Percentiles rank a stretch among this genome's conserved stretches.
These are phyloP conservation scores for Brachypteracias leptosomus DNA, from an alignment of 2,113 vertebrate species.

Conservation along the genomic window DNA sequence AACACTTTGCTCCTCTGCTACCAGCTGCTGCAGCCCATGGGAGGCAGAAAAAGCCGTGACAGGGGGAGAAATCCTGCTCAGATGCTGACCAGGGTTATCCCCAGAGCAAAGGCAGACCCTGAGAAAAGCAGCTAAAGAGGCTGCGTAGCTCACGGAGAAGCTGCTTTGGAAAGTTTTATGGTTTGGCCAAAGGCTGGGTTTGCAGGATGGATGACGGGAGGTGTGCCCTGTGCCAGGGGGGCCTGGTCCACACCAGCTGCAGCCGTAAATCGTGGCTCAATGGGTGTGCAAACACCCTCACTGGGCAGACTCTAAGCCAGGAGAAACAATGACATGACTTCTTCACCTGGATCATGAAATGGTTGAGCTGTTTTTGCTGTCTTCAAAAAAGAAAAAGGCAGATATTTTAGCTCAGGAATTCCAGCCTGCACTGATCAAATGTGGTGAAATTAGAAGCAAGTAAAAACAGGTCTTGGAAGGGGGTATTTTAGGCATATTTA, in stretches of 20 bases:
- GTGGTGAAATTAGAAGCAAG: not conserved
- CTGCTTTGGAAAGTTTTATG: not conserved
- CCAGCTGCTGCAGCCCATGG: not conserved
- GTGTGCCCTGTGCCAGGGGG: not conserved
- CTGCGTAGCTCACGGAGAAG: not conserved
- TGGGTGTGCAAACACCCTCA: not conserved
- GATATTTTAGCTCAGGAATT: not conserved
- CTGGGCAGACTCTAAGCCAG: fast-evolving
- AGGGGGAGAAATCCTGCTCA: not conserved
- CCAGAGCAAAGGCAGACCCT: not conserved
- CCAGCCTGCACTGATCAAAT: not conserved
- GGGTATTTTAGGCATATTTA: not conserved
- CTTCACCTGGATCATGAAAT: not conserved
- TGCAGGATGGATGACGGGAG: not conserved
- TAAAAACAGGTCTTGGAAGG: not conserved
- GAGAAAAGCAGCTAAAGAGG: not conserved
- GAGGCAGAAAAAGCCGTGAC: not conserved
- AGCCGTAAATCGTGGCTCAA: not conserved
- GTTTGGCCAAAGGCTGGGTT: not conserved
- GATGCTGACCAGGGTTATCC: fast-evolving
- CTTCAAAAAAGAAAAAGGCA: not conserved
- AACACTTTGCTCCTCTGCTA: fast-evolving
- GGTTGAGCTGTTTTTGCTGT: not conserved
- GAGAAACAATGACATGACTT: not conserved
- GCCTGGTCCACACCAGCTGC: not conserved